phyloP scores from a whole-genome alignment of 1,140 invertebrate species.

The Musca domestica region DNA sequence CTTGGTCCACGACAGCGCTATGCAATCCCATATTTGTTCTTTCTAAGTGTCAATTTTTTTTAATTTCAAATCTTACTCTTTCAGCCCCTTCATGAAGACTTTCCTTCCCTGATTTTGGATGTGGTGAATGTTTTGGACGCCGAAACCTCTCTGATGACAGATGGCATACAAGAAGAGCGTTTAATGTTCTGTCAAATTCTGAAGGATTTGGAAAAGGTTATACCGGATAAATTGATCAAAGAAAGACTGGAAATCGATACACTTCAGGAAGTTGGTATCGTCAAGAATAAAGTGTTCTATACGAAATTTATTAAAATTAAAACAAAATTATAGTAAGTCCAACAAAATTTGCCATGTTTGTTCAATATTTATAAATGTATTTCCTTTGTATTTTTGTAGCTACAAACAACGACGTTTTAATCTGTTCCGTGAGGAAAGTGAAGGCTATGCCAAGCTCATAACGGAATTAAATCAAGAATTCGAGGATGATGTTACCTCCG shows the following conservation, averaged over 20 bases:
- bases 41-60: too few relatives aligned
- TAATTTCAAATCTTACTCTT: conserved; percentile 44
- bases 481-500: conserved; percentile 62
- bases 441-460: conserved; percentile 97
- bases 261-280: conserved; percentile 84
- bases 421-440: conserved; percentile 96
- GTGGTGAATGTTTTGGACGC: conserved; percentile 77
- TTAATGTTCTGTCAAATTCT: conserved; percentile 75
- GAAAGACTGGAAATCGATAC: conserved; percentile 93
- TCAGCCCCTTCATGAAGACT: conserved; percentile 70
- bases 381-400: conserved; percentile 66
- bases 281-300: conserved; percentile 90
- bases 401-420: conserved; percentile 99
- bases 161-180: conserved; percentile 66
- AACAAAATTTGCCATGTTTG: conserved; percentile 28
- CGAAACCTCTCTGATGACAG: conserved; percentile 62
- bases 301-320: conserved; percentile 98
- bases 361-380: conserved; percentile 23
- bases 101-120: conserved; percentile 75
- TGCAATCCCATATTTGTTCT: too few relatives aligned
- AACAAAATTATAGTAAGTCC: conserved; percentile 94
- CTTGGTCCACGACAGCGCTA: too few relatives aligned
- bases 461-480: conserved; percentile 92
- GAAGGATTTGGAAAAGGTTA: conserved; percentile 74
- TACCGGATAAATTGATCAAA: conserved; percentile 83